Conservation (phyloP, 2,113 vertebrate genomes). For the Rhinichthys klamathensis region DNA sequence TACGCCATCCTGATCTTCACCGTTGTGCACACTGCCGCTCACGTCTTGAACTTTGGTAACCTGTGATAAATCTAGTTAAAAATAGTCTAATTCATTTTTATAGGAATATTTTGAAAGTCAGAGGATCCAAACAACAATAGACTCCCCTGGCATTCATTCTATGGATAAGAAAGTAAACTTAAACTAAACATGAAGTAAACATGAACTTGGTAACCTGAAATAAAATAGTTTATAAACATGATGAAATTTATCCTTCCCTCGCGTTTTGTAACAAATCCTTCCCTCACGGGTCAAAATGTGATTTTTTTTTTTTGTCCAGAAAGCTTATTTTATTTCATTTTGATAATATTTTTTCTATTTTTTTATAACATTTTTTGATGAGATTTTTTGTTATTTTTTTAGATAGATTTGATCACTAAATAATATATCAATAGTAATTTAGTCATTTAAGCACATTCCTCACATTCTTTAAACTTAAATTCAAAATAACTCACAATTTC, state of each 20-base stretch:
- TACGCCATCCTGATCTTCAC: constrained; percentile 75
- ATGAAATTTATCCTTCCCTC: background rate
- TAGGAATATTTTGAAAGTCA: background rate
- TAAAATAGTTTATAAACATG: background rate
- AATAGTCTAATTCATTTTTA: background rate
- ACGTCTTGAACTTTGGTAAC: constrained; percentile 79
- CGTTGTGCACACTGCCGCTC: constrained; percentile 76
- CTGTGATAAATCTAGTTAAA: background rate
- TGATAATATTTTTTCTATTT: no score
- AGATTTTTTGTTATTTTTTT: no score
- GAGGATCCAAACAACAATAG: background rate
- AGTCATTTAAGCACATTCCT: no score
- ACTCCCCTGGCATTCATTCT: background rate
- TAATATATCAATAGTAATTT: no score
- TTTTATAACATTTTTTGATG: no score
- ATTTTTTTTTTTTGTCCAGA: no score
- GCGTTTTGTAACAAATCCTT: no score
- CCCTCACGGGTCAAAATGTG: no score
- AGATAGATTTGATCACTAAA: no score
- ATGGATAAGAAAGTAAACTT: background rate
- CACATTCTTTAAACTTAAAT: no score
- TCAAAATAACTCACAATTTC: no score
- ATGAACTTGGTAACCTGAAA: background rate
- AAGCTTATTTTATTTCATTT: no score
- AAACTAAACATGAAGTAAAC: background rate